Conservation (phyloP, 2,113 vertebrate genomes). For the Noctilio leporinus region DNA sequence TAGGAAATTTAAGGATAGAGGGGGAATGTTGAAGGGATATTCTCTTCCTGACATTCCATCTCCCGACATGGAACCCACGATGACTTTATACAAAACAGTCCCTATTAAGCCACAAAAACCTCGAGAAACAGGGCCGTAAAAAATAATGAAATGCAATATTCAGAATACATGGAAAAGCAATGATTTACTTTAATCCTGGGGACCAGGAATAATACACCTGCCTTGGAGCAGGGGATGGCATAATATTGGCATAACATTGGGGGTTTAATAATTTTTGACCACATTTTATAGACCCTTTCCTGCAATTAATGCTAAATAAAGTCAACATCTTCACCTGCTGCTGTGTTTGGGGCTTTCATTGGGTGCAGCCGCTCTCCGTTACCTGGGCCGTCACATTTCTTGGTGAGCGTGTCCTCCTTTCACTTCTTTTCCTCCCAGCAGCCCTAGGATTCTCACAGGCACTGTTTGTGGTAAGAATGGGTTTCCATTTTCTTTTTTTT, state of each 20-base stretch:
- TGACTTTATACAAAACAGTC: not conserved
- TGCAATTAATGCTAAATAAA: slow-evolving; percentile 84
- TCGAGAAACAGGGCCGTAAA: slow-evolving; percentile 75
- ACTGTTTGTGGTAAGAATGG: not conserved
- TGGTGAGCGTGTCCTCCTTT: not conserved
- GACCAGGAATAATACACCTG: slow-evolving; percentile 83
- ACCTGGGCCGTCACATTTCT: not conserved
- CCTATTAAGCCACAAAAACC: slow-evolving; percentile 52
- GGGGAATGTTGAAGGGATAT: not conserved
- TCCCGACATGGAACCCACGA: not conserved
- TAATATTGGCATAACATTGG: slow-evolving; percentile 77
- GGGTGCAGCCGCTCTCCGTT: slow-evolving; percentile 38
- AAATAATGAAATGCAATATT: slow-evolving; percentile 80
- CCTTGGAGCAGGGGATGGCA: slow-evolving; percentile 70
- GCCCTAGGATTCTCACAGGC: not conserved
- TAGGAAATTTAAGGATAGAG: not conserved
- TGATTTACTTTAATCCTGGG: slow-evolving; percentile 79
- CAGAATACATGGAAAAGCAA: slow-evolving; percentile 74
- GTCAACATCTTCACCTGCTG: slow-evolving; percentile 77
- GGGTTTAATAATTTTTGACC: slow-evolving; percentile 77
- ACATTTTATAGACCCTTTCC: slow-evolving; percentile 80
- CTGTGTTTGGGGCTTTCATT: slow-evolving; percentile 67
- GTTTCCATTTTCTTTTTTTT: not conserved
- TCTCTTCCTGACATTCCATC: not conserved
- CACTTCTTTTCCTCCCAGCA: not conserved